Base-by-base conservation (phyloP, 2,797 vertebrate genomes). In the Peromyscus melanophrys region DNA sequence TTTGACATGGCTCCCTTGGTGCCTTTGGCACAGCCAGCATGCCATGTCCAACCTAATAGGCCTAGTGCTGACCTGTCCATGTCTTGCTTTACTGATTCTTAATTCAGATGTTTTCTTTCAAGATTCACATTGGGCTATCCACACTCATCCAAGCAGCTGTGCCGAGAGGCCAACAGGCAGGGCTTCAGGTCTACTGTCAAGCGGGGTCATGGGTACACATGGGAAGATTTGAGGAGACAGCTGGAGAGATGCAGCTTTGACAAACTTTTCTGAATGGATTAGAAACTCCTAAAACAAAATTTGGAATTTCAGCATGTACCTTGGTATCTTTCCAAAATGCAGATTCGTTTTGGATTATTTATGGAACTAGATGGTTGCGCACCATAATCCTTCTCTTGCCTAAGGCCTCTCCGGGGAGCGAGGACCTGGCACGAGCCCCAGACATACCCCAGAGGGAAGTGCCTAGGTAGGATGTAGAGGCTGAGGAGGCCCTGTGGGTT, bases 261-360 rank as follows among this genome's bases (percentile, higher is more conserved):
- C 25, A 57, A 94, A 82, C 40, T 93, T 61, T 67, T 85, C 76
- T 21, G 85, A 94, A 77, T 49, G 27, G 85, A 76, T 89, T 29
- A 55, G 55, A 90, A 92, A 85, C n/a, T 82, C 76, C 63, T 86
- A 43, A 11, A 17, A 29, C 84, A 90, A 65, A 87, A 80, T 63
- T 78, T 67, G 88, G 88, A 81, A 89, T 90, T 94, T 86, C 65
- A 94, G 43, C 43, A 59, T 85, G 9, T 65, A 86, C 90, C 91
- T 83, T 83, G 90, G 52, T 49, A 16, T 0, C 59, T 87, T 97
- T 95, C 77, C 93, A 96, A 94, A 87, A 80, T 89, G 85, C 49
- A 89, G 43, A 96, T 63, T 90, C 86, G 34, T 92, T 96, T 95
- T 89, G 96, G 92, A 95, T 97, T 97, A 95, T 93, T 97, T 92